Evolutionary conservation across 2,888 invertebrate genomes (phyloP).

Genomic region (Apotomis capreana): DNA sequence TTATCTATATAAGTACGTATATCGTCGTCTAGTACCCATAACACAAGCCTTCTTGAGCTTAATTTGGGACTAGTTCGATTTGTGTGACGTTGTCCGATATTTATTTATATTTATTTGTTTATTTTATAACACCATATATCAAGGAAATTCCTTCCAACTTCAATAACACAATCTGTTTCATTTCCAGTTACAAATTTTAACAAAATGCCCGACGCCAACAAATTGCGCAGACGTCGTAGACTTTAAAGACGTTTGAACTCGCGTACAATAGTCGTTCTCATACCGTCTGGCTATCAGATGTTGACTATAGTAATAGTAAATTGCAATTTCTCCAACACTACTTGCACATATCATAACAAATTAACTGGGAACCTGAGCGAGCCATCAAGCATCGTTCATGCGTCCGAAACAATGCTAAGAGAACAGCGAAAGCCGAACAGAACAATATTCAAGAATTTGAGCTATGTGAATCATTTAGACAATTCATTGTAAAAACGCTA

Average conservation of each 20-base stretch:
- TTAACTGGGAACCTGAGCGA: constrained; percentile 35
- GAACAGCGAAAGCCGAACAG: constrained; percentile 30
- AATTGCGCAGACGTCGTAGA: constrained; percentile 12
- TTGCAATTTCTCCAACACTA: constrained; percentile 26
- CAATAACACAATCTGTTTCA: too few species aligned
- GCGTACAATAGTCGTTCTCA: constrained; percentile 16
- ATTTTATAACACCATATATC: too few species aligned
- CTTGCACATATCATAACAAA: constrained; percentile 38
- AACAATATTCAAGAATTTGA: constrained; percentile 38
- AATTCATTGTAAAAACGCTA: constrained; percentile 33
- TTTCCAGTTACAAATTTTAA: too few species aligned
- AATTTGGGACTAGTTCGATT: too few species aligned
- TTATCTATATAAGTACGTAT: too few species aligned
- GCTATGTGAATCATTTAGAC: constrained; percentile 41
- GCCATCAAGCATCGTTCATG: constrained; percentile 29
- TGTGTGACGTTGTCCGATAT: too few species aligned
- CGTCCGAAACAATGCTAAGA: constrained; percentile 26
- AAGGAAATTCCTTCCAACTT: too few species aligned
- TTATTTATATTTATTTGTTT: too few species aligned
- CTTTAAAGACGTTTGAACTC: background rate
- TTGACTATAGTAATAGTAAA: constrained; percentile 13
- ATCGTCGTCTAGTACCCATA: too few species aligned
- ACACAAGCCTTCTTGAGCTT: too few species aligned
- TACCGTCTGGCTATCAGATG: constrained; percentile 25
- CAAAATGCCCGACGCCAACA: background rate